Evolutionary conservation across 2,888 invertebrate species (phyloP).

Genomic region (Aporophyla nigra): DNA sequence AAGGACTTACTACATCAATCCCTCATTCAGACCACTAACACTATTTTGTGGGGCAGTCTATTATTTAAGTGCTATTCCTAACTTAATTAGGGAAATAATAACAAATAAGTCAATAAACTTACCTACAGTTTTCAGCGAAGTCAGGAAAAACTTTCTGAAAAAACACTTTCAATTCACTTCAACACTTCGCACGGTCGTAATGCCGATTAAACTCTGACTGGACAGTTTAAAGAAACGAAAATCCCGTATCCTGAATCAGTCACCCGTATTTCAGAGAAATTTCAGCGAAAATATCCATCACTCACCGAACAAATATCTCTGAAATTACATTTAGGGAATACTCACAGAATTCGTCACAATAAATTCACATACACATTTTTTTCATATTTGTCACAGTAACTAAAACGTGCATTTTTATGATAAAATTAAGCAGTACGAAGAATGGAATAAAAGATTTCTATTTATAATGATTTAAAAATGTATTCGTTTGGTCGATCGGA

Average conservation of each 20-base stretch:
- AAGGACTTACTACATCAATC: not conserved
- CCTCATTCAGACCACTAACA: not conserved
- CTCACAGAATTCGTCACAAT: conserved; percentile 51
- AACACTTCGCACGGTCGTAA: conserved; percentile 36
- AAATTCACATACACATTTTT: conserved; percentile 29
- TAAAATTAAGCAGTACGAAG: conserved; percentile 31
- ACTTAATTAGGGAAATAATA: not conserved
- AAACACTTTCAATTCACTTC: conserved; percentile 29
- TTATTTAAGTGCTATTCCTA: not conserved
- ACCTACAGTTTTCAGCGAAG: not conserved
- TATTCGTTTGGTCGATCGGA: conserved; percentile 75
- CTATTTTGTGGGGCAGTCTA: not conserved
- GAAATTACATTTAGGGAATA: conserved; percentile 57
- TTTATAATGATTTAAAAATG: conserved; percentile 71
- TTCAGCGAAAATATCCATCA: conserved; percentile 62
- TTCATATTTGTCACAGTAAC: conserved; percentile 14
- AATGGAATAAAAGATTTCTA: conserved; percentile 63
- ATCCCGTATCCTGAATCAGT: conserved; percentile 47
- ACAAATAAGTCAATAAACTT: conserved; percentile 15
- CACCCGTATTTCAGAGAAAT: conserved; percentile 54
- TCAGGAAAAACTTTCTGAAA: not conserved
- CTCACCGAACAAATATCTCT: conserved; percentile 61
- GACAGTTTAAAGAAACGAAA: conserved; percentile 42
- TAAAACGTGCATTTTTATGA: conserved; percentile 10
- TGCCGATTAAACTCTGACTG: conserved; percentile 44